Percentiles rank a stretch among this genome's conserved stretches.
phyloP scores from a whole-genome alignment of 2,797 vertebrate genomes.

The Okamejei kenojei region DNA sequence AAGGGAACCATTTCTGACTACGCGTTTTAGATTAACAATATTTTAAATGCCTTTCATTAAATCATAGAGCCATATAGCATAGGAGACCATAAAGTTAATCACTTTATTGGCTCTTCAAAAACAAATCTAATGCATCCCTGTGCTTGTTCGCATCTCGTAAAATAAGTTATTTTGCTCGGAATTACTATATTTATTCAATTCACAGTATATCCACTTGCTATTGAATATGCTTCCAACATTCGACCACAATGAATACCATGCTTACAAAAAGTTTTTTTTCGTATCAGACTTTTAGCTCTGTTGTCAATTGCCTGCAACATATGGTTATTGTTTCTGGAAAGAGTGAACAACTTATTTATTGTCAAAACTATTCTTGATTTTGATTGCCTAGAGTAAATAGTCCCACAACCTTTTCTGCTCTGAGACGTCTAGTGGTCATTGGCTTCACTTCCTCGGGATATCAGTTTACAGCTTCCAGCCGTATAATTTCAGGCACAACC shows the following conservation, averaged over 20 bases:
- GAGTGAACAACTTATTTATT: neutral
- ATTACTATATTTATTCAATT: neutral
- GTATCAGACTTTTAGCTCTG: neutral
- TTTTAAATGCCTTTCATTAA: neutral
- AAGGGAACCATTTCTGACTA: neutral
- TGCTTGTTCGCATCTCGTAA: no score
- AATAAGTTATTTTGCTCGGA: neutral
- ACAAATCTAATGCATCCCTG: no score
- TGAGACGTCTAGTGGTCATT: no score
- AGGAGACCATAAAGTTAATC: no score
- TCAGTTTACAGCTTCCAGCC: no score
- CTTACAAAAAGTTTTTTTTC: neutral
- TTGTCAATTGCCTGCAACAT: neutral
- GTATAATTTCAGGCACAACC: no score
- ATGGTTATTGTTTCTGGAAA: neutral
- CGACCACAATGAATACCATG: neutral
- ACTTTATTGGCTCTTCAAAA: no score
- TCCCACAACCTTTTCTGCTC: neutral
- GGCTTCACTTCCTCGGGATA: no score
- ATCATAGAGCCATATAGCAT: neutral
- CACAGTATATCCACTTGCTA: no score
- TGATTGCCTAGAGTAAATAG: neutral
- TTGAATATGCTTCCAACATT: no score
- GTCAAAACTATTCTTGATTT: neutral
- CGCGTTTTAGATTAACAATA: neutral